Conservation (phyloP, 2,888 invertebrate species). For the Congeria kusceri region DNA sequence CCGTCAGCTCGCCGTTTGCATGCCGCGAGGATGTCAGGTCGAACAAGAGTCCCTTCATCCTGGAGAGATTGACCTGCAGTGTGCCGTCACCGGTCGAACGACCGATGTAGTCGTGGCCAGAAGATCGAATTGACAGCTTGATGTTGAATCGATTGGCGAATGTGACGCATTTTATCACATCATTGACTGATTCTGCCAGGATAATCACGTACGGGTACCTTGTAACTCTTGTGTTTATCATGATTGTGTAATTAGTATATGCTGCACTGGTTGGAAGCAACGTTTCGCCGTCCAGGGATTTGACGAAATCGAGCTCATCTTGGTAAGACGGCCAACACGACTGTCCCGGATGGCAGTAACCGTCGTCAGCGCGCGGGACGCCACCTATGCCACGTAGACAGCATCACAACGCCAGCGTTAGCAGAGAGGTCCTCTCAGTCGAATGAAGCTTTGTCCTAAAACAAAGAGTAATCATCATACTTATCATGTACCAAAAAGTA, state of each 20-base stretch:
- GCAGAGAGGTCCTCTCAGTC: no score
- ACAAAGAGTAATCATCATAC: no score
- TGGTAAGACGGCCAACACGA: constrained; percentile 44
- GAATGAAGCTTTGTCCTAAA: no score
- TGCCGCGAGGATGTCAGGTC: constrained; percentile 60
- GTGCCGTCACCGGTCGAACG: constrained; percentile 64
- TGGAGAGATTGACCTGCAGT: constrained; percentile 57
- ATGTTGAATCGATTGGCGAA: constrained; percentile 67
- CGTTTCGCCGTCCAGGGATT: constrained; percentile 15
- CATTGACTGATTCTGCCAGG: constrained; percentile 45
- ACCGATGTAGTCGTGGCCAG: constrained; percentile 72
- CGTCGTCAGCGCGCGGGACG: neutral
- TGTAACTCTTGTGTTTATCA: constrained; percentile 48
- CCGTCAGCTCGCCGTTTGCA: constrained; percentile 67
- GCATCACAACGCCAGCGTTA: no score
- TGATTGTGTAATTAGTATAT: constrained; percentile 20
- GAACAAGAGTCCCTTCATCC: constrained; percentile 55
- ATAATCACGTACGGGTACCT: constrained; percentile 50
- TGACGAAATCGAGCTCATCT: constrained; percentile 18
- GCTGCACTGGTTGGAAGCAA: neutral
- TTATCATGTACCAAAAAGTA: no score
- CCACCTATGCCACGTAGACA: no score
- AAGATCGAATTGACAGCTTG: constrained; percentile 57
- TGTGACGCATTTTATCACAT: constrained; percentile 62
- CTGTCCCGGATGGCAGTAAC: constrained; percentile 37